Base-by-base conservation (phyloP, 2,888 invertebrate species). In the Meiosimyza decipiens region DNA sequence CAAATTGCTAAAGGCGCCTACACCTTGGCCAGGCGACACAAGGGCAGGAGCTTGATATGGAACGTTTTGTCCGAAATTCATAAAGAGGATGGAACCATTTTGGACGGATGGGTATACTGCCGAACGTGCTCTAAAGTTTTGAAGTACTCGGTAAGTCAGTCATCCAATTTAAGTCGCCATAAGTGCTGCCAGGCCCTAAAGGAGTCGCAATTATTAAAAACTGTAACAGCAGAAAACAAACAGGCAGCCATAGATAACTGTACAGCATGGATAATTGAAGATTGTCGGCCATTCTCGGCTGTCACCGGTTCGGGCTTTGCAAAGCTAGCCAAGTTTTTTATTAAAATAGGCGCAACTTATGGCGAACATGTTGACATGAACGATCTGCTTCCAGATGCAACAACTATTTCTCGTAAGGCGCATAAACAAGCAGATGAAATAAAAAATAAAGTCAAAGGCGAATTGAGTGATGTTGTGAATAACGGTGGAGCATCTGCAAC, bases 271-370 rank as follows among this genome's bases (percentile, higher is more conserved):
- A 49, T 71, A 16, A 54, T 71, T 55, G 71, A 70, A 49, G 73
- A 71, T 22, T 73, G 71, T 51, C 66, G 71, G 6, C 65, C 67
- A 64, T 71, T 73, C 67, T 71, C 63, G 16, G 16, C 57, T 51
- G 49, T 73, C 15, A 49, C 15, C 63, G 55, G 71, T 15, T 57
- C 22, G 9, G 65, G 69, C 0, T 69, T 68, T 15, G 28, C 22
- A 22, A 71, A 74, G 13, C n/a, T 71, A 13, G 74, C 68, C 22
- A 69, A 75, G n/a, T 77, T 76, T 73, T 74, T 77, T 40, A 66
- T 77, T 7, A 74, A 77, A 57, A 73, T 78, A 68, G 74, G 77
- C 40, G 76, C 76, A 6, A 73, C 64, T 3, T 76, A 77, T 67
- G 74, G 75, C 57, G 73, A 69, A 62, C 40, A 71, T 18, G 74